phyloP scores from a whole-genome alignment of 2,797 vertebrate species.

The Psittacula derbiana region DNA sequence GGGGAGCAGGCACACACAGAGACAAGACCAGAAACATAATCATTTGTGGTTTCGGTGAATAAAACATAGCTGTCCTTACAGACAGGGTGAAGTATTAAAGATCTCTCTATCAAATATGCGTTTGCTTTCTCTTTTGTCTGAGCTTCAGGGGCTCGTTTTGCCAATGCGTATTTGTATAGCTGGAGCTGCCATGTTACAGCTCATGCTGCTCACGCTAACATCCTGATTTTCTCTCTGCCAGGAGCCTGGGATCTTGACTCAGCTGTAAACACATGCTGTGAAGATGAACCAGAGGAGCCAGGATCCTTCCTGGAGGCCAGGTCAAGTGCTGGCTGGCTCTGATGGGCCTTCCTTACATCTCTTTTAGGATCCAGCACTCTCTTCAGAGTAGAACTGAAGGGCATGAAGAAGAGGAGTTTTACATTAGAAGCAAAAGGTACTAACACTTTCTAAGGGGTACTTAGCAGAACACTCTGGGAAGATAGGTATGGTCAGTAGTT shows the following conservation, averaged over 20 bases:
- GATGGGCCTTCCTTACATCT: background rate
- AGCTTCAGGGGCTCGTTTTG: background rate
- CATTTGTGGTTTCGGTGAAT: background rate
- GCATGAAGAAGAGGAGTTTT: background rate
- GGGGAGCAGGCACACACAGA: background rate
- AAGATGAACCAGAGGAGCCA: background rate
- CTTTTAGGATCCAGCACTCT: background rate
- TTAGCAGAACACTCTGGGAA: background rate
- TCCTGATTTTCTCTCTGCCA: background rate
- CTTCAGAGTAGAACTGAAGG: background rate
- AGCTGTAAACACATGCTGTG: background rate
- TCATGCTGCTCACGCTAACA: background rate
- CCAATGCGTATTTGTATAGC: background rate
- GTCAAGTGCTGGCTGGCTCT: fast-evolving
- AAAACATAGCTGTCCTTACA: background rate
- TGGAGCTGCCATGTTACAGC: background rate
- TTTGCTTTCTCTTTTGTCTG: background rate
- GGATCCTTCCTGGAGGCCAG: background rate
- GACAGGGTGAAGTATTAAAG: background rate
- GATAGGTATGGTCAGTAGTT: background rate
- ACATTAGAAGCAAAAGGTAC: background rate
- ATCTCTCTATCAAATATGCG: background rate
- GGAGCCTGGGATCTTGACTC: background rate
- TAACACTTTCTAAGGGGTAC: background rate
- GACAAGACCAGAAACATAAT: background rate